A percentile compares a stretch with the other conserved stretches of the same genome.
Conservation (phyloP, 1,140 invertebrate species). For the Rhopalosiphum padi region DNA sequence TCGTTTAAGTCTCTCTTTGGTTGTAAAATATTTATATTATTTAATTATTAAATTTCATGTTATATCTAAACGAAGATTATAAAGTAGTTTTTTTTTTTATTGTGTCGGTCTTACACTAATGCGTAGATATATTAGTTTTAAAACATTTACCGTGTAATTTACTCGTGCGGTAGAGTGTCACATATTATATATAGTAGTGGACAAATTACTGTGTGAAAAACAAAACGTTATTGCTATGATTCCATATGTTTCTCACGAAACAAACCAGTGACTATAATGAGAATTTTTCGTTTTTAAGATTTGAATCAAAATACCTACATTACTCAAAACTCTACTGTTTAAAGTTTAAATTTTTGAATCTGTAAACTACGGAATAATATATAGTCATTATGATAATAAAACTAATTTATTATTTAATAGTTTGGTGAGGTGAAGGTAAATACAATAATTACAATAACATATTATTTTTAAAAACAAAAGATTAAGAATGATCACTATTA, state of each 20-base stretch:
- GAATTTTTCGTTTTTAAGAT: conserved; percentile 19
- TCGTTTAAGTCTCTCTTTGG: conserved; percentile 17
- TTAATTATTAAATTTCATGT: not conserved
- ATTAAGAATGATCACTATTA: not conserved
- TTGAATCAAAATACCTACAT: conserved; percentile 18
- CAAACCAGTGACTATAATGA: conserved; percentile 4
- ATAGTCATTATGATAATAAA: conserved; percentile 6
- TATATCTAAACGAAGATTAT: not conserved
- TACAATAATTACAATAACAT: not conserved
- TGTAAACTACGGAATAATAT: not conserved
- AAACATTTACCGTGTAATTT: conserved; percentile 43
- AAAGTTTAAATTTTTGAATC: conserved; percentile 13
- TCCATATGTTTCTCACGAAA: conserved; percentile 21
- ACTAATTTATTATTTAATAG: conserved; percentile 10
- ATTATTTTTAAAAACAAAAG: not conserved
- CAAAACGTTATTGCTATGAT: conserved; percentile 30
- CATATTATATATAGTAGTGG: not conserved
- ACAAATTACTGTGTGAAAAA: conserved; percentile 55
- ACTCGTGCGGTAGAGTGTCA: conserved; percentile 43
- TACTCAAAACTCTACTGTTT: conserved; percentile 28
- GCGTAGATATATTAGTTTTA: conserved; percentile 27
- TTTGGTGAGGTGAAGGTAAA: not conserved
- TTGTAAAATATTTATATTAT: not conserved
- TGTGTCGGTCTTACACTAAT: conserved; percentile 19
- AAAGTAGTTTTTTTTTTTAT: not conserved